Conservation (phyloP, 2,113 vertebrate species). For the Dromiciops gliroides region DNA sequence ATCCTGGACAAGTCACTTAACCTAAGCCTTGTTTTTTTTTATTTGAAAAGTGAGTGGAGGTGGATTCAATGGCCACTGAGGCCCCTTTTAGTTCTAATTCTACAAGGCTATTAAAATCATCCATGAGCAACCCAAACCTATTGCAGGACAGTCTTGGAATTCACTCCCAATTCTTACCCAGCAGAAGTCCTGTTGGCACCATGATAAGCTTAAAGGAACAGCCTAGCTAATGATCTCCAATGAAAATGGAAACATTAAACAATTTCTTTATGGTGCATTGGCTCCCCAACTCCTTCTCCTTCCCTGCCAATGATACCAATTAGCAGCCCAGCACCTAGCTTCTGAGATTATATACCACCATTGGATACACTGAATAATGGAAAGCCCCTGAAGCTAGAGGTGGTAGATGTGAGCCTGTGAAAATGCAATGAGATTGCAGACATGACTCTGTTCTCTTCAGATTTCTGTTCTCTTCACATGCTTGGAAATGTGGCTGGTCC, state of each 20-base stretch:
- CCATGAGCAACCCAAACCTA: neutral
- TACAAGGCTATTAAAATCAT: neutral
- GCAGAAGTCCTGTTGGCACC: neutral
- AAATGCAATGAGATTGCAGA: neutral
- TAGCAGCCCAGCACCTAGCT: slow-evolving; percentile 42
- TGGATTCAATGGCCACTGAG: neutral
- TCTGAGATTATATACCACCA: slow-evolving; percentile 17
- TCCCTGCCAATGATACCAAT: slow-evolving; percentile 2
- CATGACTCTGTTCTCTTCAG: slow-evolving; percentile 1
- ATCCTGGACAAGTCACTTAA: neutral
- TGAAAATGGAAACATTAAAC: neutral
- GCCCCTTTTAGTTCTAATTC: neutral
- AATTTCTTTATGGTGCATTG: neutral
- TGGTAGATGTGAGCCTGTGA: slow-evolving; percentile 13
- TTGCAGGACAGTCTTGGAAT: neutral
- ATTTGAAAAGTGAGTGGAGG: neutral
- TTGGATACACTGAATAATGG: slow-evolving; percentile 36
- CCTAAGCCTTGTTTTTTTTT: neutral
- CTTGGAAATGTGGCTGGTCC: slow-evolving; percentile 41
- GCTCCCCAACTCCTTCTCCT: neutral
- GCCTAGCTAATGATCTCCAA: neutral
- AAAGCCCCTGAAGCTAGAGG: slow-evolving; percentile 27
- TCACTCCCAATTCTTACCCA: neutral
- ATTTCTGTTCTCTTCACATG: neutral
- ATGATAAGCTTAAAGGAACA: neutral